Evolutionary conservation across 2,888 invertebrate genomes (phyloP), one percentile per base, ranked within the genome.

Genomic region (Dysmachus trigonus): DNA sequence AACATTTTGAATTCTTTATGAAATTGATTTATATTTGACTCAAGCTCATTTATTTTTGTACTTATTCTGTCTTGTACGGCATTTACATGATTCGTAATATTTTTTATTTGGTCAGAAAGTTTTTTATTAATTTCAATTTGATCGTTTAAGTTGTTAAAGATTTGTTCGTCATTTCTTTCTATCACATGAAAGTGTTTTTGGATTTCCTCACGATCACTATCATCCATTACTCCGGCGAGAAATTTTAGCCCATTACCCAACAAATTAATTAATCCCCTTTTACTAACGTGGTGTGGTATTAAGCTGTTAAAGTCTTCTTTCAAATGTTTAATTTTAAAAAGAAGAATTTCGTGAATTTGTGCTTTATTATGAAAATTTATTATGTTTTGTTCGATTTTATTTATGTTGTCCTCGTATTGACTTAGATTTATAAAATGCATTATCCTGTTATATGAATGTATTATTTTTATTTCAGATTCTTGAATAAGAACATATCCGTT

Each of bases 331-430:
- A 41, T 3, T 31, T 74, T 73, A 38, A 3, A 31, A 5, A 31
- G 31, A 3, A 73, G 1, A 4, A 35, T 74, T 74, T 10, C 35
- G 30, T n/a, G 74, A 4, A 33, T 15, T 74, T 74, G 74, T 1
- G n/a, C n/a, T 74, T 74, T 74, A 1, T 15, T n/a, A 8, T 35
- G 35, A 3, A 74, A n/a, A 2, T 74, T 1, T 33, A 74, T 33
- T 35, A 74, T 74, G n/a, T 33, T 74, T 35, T 10, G n/a, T n/a
- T 74, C 33, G 10, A 74, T 74, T 18, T 74, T 74, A n/a, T 74
- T 74, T 3, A 84, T 84, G 33, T 35, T 73, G 1, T 84, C 73
- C 27, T 84, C 73, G 7, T 84, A 84, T 84, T 73, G 74, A 5
- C 15, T 33, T 33, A 84, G 33, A 22, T 84, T 27, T 38, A 84